Conservation (phyloP, 2,888 invertebrate genomes). For the Chaitophorus viminalis region DNA sequence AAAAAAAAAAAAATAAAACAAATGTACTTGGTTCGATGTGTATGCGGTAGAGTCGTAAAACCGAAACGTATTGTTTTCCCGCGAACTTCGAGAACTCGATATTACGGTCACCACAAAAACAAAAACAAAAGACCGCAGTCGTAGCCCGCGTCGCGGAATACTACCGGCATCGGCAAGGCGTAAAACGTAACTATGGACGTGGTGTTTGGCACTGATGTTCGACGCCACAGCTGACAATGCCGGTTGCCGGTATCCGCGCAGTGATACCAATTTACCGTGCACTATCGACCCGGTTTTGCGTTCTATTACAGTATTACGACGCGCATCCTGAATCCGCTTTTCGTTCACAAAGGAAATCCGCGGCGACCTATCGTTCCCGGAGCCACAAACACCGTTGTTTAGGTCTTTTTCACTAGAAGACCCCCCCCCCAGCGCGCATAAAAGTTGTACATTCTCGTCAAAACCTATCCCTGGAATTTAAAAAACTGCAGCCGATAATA, state of each 20-base stretch:
- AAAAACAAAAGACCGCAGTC: neutral
- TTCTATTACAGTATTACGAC: constrained; percentile 18
- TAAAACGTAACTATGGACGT: constrained; percentile 60
- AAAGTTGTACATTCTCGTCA: neutral
- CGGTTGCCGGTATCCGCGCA: constrained; percentile 61
- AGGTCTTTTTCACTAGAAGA: neutral
- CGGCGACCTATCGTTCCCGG: neutral
- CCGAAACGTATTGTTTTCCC: neutral
- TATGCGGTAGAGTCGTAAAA: neutral
- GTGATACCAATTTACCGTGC: constrained; percentile 62
- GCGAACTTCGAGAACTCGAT: neutral
- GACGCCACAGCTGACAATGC: constrained; percentile 60
- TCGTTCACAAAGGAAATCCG: constrained; percentile 43
- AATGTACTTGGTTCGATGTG: neutral
- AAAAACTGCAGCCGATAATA: neutral
- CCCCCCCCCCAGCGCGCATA: neutral
- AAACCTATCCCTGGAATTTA: neutral
- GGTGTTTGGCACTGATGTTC: constrained; percentile 56
- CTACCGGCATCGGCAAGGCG: constrained; percentile 50
- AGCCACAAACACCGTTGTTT: neutral
- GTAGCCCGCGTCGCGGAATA: neutral
- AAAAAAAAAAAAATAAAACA: neutral
- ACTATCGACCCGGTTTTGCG: constrained; percentile 61
- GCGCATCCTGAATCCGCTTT: constrained; percentile 47
- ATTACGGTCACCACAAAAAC: neutral